A percentile compares a stretch with the other conserved stretches of the same genome.
Evolutionary conservation across 2,797 vertebrate genomes (phyloP).

Genomic region (Dermochelys coriacea): DNA sequence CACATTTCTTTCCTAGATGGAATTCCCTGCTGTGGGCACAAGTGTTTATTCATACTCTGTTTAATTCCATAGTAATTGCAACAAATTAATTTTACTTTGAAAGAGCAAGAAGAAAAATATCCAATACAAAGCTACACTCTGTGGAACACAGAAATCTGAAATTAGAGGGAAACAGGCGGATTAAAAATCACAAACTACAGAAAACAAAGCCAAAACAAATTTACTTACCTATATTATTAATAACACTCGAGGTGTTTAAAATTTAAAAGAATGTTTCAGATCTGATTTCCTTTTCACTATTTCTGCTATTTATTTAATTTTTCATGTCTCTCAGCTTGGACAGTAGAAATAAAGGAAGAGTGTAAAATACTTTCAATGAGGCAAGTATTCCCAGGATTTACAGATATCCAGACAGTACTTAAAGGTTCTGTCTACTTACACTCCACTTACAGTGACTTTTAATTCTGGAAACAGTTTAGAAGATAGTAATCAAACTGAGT

Average conservation of each 20-base stretch:
- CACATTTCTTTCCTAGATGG: conserved; percentile 34
- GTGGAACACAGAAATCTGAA: neutral
- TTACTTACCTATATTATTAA: neutral
- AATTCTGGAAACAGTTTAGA: neutral
- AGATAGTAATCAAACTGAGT: neutral
- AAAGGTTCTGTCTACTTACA: neutral
- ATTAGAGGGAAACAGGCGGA: neutral
- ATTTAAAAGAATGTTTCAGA: neutral
- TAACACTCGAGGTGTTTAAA: neutral
- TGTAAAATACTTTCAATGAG: neutral
- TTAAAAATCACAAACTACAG: neutral
- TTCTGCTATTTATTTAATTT: neutral
- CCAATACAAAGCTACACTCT: neutral
- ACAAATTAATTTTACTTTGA: conserved; percentile 28
- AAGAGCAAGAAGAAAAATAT: neutral
- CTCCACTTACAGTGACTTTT: neutral
- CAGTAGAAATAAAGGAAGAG: neutral
- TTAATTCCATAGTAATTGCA: conserved; percentile 39
- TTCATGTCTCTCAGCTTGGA: neutral
- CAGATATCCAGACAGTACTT: neutral
- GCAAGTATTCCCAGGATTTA: neutral
- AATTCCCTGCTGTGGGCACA: conserved; percentile 9
- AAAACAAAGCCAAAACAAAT: neutral
- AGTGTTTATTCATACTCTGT: conserved; percentile 48
- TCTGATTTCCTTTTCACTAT: neutral